Conservation (phyloP, 1,140 invertebrate species). For the Linepithema humile region DNA sequence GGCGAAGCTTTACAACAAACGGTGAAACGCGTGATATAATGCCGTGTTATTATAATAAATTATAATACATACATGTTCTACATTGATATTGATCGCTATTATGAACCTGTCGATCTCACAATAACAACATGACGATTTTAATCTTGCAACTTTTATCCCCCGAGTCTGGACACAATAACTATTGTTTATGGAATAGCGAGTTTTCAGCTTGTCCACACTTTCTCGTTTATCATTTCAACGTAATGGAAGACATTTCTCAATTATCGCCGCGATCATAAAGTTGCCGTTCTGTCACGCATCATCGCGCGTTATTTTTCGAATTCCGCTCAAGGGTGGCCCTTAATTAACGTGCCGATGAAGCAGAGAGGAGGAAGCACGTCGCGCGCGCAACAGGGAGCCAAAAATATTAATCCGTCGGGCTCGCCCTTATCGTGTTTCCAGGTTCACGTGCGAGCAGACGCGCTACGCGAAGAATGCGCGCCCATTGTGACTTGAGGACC, state of each 20-base stretch:
- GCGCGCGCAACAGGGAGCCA: neutral
- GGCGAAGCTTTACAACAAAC: neutral
- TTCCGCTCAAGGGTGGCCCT: conserved; percentile 54
- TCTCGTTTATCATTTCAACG: conserved; percentile 19
- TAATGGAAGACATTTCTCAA: conserved; percentile 59
- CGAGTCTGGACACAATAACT: neutral
- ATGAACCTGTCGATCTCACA: neutral
- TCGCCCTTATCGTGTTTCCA: conserved; percentile 65
- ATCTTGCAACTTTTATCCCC: neutral
- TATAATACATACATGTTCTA: neutral
- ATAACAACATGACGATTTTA: neutral
- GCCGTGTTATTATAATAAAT: neutral
- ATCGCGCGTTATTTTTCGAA: conserved; percentile 72
- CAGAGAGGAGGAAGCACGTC: conserved; percentile 40
- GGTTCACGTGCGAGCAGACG: conserved; percentile 69
- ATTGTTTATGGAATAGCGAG: neutral
- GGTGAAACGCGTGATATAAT: neutral
- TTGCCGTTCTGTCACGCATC: conserved; percentile 43
- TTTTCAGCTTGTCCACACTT: conserved; percentile 4
- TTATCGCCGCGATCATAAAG: conserved; percentile 44
- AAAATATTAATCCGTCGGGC: conserved; percentile 71
- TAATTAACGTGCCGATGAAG: conserved; percentile 69
- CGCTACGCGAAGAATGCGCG: conserved; percentile 69
- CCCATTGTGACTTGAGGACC: conserved; percentile 64
- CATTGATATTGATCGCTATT: neutral